Base-by-base conservation (phyloP, 1,140 invertebrate genomes). In the Drosophila ananassae region DNA sequence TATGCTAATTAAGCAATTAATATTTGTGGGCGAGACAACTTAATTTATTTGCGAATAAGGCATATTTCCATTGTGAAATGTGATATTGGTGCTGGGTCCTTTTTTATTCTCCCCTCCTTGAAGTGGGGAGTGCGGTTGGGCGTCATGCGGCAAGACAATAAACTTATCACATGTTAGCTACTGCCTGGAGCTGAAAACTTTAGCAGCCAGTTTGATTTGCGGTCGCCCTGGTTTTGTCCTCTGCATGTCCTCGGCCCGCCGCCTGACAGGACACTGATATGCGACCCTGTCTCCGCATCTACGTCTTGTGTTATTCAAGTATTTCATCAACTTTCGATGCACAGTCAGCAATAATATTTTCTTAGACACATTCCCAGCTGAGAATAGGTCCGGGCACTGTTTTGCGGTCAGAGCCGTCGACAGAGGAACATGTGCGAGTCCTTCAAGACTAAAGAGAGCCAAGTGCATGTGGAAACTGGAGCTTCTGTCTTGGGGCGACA, bases 1-100 rank as follows among this genome's bases (percentile, higher is more conserved):
- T 89, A 89, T 89, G 83, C 83, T 89, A 89, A 89, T 89, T 89
- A 89, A 74, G 83, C 83, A 89, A 89, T 89, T 89, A 89, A 89
- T 89, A 83, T 89, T 83, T 89, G 83, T 89, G 83, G 83, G 83
- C 83, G 73, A 89, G 83, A 89, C 83, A 83, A 89, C 83, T 89
- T 89, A 89, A 89, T 89, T 89, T 89, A 89, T 89, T 82, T 80
- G 82, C 72, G 62, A 78, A 87, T 74, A 78, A 85, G 59, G 52
- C 71, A 81, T 57, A 87, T 89, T 66, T 72, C 61, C 59, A 41
- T 50, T 73, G 58, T 77, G 83, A 89, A 89, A 89, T 89, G 67
- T 72, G 84, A 89, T 89, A 87, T 64, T 79, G 51, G 52, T 54
- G 13, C 52, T 21, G 13, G 55, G 75, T 64, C 73, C 73, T 80